Conservation (phyloP, 2,888 invertebrate genomes). For the Brachyptera putata region DNA sequence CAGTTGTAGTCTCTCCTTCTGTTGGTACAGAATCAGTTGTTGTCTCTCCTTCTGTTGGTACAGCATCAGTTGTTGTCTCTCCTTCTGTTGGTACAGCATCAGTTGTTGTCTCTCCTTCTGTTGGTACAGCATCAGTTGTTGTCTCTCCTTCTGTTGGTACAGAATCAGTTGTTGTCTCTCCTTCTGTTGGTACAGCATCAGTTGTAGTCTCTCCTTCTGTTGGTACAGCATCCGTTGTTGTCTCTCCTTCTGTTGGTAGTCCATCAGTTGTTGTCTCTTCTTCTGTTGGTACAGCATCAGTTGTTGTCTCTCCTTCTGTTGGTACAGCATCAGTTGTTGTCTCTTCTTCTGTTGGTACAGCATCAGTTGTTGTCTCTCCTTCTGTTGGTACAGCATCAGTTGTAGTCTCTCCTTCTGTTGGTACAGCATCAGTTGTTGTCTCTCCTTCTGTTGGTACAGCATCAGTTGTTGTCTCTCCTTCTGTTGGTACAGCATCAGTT, state of each 20-base stretch:
- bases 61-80: background rate
- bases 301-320: slow-evolving; percentile 35
- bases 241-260: slow-evolving; percentile 34
- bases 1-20: background rate
- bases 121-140: slow-evolving; percentile 33
- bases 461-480: background rate
- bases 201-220: background rate
- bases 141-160: slow-evolving; percentile 35
- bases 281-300: slow-evolving; percentile 29
- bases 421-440: background rate
- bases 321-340: slow-evolving; percentile 30
- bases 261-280: background rate
- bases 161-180: slow-evolving; percentile 18
- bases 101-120: background rate
- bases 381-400: background rate
- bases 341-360: background rate
- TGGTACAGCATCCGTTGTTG: slow-evolving; percentile 34
- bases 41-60: background rate
- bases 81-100: background rate
- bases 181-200: no score
- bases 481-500: background rate
- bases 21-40: no score
- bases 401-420: background rate
- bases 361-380: background rate
- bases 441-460: background rate